A percentile compares a stretch with the other conserved stretches of the same genome.
These are phyloP conservation scores for Ormyrus rosae DNA, from an alignment of 2,888 invertebrate species.

Conservation along the genomic window DNA sequence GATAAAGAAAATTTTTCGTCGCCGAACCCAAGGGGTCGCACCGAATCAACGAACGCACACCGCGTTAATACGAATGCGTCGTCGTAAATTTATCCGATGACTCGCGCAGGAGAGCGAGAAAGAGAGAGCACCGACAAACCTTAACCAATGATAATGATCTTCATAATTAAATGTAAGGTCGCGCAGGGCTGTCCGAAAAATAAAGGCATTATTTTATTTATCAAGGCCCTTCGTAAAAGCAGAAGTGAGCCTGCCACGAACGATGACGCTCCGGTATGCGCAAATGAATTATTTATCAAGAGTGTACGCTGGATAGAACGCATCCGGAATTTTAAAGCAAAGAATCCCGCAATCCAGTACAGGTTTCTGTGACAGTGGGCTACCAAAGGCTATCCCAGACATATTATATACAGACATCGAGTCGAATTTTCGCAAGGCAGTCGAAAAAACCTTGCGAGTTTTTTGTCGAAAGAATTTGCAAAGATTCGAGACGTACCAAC, in stretches of 20 bases:
- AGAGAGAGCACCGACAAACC: constrained; percentile 18
- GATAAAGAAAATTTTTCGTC: constrained; percentile 21
- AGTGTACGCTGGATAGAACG: constrained; percentile 44
- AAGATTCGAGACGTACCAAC: too few relatives aligned
- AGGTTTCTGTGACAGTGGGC: constrained; percentile 31
- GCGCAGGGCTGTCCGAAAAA: not conserved
- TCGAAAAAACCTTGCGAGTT: too few relatives aligned
- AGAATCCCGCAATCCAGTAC: constrained; percentile 17
- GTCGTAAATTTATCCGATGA: constrained; percentile 16
- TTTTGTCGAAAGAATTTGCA: too few relatives aligned
- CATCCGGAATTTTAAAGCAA: constrained; percentile 43
- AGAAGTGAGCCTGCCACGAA: not conserved
- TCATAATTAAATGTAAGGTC: constrained; percentile 52
- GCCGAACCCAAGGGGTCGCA: constrained; percentile 13
- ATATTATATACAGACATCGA: too few relatives aligned
- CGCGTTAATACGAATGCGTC: constrained; percentile 20
- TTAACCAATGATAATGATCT: constrained; percentile 33
- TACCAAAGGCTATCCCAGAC: too few relatives aligned
- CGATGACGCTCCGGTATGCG: constrained; percentile 47
- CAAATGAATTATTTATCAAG: constrained; percentile 55
- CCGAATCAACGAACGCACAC: too few relatives aligned
- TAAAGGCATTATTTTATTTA: not conserved
- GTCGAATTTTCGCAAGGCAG: too few relatives aligned
- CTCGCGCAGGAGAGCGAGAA: not conserved
- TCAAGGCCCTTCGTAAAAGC: constrained; percentile 34